These are phyloP conservation scores for Ceyx margarethae DNA, from an alignment of 2,113 vertebrate genomes.

Conservation along the genomic window DNA sequence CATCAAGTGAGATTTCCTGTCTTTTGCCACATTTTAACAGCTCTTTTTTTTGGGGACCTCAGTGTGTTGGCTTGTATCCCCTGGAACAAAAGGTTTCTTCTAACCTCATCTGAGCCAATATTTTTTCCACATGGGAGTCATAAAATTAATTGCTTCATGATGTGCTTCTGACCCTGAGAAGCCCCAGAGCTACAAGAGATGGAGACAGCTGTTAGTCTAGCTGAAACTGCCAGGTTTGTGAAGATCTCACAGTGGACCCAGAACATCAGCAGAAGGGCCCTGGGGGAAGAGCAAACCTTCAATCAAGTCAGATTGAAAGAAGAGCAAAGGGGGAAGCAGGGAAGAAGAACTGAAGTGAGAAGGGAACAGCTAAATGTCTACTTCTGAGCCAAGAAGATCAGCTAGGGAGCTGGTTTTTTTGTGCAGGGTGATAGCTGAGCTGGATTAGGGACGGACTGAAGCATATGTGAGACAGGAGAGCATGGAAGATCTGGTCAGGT, in stretches of 20 bases:
- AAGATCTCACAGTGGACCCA: conserved; percentile 23
- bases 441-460: neutral
- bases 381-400: neutral
- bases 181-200: conserved; percentile 21
- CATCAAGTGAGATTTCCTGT: neutral
- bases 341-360: neutral
- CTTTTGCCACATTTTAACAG: neutral
- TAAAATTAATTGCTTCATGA: conserved; percentile 49
- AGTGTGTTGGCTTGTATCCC: neutral
- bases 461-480: neutral
- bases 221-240: conserved; percentile 42
- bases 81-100: conserved; percentile 13
- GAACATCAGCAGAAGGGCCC: conserved; percentile 27
- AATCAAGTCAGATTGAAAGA: neutral
- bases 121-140: conserved; percentile 30
- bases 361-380: neutral
- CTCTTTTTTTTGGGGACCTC: neutral
- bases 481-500: neutral
- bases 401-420: neutral
- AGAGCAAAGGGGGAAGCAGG: neutral
- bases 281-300: neutral
- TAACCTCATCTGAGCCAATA: conserved; percentile 9
- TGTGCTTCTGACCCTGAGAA: conserved; percentile 35
- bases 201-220: conserved; percentile 60
- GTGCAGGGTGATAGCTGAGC: neutral